A percentile compares a stretch with the other conserved stretches of the same genome.
These are phyloP conservation scores for Pycnomerus fuliginosus DNA, from an alignment of 2,888 invertebrate genomes.

Conservation along the genomic window DNA sequence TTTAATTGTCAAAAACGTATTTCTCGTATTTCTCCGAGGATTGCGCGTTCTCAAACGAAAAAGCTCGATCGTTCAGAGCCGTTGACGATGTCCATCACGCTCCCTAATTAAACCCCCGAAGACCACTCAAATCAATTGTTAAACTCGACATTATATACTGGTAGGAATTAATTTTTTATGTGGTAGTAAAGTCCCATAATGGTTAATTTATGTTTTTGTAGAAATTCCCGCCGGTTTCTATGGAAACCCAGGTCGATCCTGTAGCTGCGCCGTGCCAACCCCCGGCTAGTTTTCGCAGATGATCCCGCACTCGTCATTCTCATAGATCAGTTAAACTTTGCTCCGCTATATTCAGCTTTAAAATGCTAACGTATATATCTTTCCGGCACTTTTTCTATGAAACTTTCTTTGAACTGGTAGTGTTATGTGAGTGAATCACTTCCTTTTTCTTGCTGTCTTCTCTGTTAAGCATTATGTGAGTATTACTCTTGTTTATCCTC, in stretches of 20 bases:
- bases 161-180: no score
- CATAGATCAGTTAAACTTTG: conserved; percentile 23
- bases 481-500: conserved; percentile 17
- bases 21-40: no score
- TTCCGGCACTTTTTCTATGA: conserved; percentile 8
- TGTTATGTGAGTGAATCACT: conserved; percentile 22
- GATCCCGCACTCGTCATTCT: conserved; percentile 34
- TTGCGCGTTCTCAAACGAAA: no score
- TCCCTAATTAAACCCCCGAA: no score
- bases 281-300: conserved; percentile 38
- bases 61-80: no score
- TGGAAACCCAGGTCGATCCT: conserved; percentile 49
- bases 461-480: conserved; percentile 26
- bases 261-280: conserved; percentile 41
- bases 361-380: conserved; percentile 22
- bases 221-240: conserved; percentile 49
- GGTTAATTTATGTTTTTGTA: conserved; percentile 25
- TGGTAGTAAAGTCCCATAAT: no score
- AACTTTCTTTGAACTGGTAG: conserved; percentile 18
- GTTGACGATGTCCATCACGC: no score
- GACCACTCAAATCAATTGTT: no score
- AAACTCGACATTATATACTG: no score
- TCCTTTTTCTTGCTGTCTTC: conserved; percentile 22
- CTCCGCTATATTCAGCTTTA: conserved; percentile 17
- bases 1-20: no score